Evolutionary conservation across 2,888 invertebrate genomes (phyloP).

Genomic region (Cheilosia urbana): DNA sequence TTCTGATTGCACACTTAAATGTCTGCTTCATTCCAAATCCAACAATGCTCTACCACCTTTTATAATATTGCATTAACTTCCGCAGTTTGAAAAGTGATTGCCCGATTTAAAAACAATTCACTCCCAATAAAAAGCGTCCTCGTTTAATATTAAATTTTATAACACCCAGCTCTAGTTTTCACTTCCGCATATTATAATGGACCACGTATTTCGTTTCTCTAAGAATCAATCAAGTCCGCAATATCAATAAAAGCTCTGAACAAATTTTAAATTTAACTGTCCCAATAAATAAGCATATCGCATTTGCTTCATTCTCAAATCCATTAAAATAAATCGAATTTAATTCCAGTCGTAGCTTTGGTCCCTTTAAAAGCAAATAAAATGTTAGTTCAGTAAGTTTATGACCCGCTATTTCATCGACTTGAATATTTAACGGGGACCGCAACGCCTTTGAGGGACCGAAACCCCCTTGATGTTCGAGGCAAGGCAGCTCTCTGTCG

Average conservation of each 20-base stretch:
- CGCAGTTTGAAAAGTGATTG: too few species aligned
- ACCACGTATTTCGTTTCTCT: neutral
- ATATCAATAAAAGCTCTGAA: slow-evolving; percentile 1
- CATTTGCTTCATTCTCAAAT: neutral
- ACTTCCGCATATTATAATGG: neutral
- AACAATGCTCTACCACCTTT: too few species aligned
- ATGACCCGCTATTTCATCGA: slow-evolving; percentile 27
- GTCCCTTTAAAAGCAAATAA: slow-evolving; percentile 53
- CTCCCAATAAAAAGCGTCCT: too few species aligned
- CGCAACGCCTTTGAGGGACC: slow-evolving; percentile 3
- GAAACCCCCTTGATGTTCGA: neutral
- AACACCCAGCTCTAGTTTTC: neutral
- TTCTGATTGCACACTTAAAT: too few species aligned
- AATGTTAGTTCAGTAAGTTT: slow-evolving; percentile 54
- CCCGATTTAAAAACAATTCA: too few species aligned
- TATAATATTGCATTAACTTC: too few species aligned
- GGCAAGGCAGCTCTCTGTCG: neutral
- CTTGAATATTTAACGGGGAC: slow-evolving; percentile 18
- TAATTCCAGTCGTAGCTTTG: slow-evolving; percentile 22
- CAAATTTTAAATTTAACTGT: slow-evolving; percentile 29
- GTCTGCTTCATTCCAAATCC: too few species aligned
- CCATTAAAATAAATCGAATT: slow-evolving; percentile 52
- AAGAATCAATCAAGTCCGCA: slow-evolving; percentile 1
- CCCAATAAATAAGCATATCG: slow-evolving; percentile 16
- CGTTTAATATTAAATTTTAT: neutral